A percentile compares a stretch with the other conserved stretches of the same genome.
Conservation (phyloP, 2,888 invertebrate genomes). For the Mactromeris polynyma region DNA sequence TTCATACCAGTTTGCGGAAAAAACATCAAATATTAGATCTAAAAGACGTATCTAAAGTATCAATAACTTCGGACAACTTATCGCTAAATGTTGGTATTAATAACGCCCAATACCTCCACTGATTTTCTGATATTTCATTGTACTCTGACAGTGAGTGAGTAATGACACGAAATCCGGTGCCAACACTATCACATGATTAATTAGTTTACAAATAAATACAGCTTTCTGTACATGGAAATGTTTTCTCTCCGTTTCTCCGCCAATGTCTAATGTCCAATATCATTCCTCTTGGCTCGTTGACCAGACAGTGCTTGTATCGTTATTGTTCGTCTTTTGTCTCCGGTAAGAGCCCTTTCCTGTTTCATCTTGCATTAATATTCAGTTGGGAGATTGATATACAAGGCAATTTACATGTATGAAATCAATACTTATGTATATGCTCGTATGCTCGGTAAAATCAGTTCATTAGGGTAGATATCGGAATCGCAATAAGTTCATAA, state of each 20-base stretch:
- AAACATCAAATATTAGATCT: neutral
- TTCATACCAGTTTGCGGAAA: neutral
- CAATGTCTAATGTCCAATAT: slow-evolving; percentile 15
- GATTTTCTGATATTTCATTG: neutral
- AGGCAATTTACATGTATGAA: slow-evolving; percentile 11
- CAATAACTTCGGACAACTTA: neutral
- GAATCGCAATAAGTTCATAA: neutral
- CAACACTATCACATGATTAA: slow-evolving; percentile 17
- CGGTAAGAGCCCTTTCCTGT: slow-evolving; percentile 28
- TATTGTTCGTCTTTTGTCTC: slow-evolving; percentile 41
- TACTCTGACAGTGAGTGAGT: neutral
- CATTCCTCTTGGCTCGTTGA: slow-evolving; percentile 9
- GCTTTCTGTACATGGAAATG: neutral
- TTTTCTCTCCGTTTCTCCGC: neutral
- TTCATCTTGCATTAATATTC: slow-evolving; percentile 3
- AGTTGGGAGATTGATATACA: neutral
- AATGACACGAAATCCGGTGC: slow-evolving; percentile 5
- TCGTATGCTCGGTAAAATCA: neutral
- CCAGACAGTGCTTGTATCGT: slow-evolving; percentile 15
- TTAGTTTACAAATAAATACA: slow-evolving; percentile 3
- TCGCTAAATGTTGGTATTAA: slow-evolving; percentile 10
- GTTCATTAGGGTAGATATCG: neutral
- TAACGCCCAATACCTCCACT: neutral
- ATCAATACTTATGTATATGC: too few relatives aligned
- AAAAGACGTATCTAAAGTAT: neutral